A percentile compares a stretch with the other conserved stretches of the same genome.
These are phyloP conservation scores for Psix sp. DNA, from an alignment of 1,140 invertebrate species.

Conservation along the genomic window DNA sequence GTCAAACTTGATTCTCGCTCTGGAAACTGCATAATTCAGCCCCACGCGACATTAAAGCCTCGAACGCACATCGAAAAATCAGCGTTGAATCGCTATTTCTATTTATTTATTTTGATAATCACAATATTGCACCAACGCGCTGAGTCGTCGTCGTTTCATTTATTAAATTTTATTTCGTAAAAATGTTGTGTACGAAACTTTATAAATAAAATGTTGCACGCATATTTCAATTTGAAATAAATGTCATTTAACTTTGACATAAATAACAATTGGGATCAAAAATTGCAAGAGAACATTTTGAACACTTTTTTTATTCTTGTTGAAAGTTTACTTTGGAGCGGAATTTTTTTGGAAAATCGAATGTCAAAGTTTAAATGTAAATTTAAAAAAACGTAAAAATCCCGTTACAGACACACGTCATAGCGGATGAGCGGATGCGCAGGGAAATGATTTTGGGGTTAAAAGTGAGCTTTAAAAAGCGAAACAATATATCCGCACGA, in stretches of 20 bases:
- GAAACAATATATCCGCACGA: constrained; percentile 20
- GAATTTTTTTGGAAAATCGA: too few relatives aligned
- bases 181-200: constrained; percentile 26
- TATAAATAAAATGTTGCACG: constrained; percentile 31
- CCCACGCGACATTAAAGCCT: constrained; percentile 28
- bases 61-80: constrained; percentile 29
- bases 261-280: too few relatives aligned
- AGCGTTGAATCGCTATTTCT: constrained; percentile 28
- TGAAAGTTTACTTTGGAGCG: constrained; percentile 2
- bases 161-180: constrained; percentile 43
- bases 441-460: constrained; percentile 18
- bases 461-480: constrained; percentile 34
- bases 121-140: constrained; percentile 20
- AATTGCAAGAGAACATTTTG: too few relatives aligned
- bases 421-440: constrained; percentile 6
- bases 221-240: constrained; percentile 23
- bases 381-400: neutral
- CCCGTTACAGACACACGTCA: constrained; percentile 5
- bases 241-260: constrained; percentile 35
- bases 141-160: constrained; percentile 33
- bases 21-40: constrained; percentile 28
- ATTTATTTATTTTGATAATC: constrained; percentile 50
- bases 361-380: too few relatives aligned
- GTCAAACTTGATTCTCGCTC: constrained; percentile 18
- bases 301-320: constrained; percentile 17